Evolutionary conservation across 2,888 invertebrate species (phyloP).

Genomic region (Eurytoma californica): DNA sequence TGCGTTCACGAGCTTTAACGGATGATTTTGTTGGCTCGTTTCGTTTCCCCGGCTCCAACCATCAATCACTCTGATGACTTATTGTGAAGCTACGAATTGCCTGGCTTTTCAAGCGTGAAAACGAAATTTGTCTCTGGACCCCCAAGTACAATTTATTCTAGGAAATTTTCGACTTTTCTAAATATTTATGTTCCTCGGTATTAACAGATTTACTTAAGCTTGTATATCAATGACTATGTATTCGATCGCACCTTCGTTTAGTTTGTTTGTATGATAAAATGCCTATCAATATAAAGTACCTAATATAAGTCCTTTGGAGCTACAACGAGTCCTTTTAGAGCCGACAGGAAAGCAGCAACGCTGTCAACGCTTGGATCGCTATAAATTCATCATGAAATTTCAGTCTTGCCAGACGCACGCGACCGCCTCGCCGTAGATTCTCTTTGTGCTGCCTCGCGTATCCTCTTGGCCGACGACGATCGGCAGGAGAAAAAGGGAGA

Average conservation of each 20-base stretch:
- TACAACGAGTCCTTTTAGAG: not conserved
- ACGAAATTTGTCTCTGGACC: no score
- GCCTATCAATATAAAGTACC: no score
- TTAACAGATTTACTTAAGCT: no score
- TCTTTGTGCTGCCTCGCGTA: constrained; percentile 29
- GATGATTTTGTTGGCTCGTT: not conserved
- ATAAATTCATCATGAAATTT: constrained; percentile 28
- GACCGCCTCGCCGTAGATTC: constrained; percentile 11
- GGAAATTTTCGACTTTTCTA: no score
- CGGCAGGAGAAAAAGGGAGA: constrained; percentile 3
- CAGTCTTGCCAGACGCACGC: not conserved
- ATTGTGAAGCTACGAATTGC: no score
- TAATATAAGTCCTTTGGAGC: not conserved
- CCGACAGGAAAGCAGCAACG: not conserved
- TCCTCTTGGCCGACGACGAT: not conserved
- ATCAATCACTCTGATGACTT: not conserved
- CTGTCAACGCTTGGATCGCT: not conserved
- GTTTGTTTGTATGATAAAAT: no score
- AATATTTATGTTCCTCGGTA: no score
- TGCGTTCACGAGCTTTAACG: constrained; percentile 2
- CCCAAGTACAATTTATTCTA: no score
- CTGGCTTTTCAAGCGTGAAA: no score
- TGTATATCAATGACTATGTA: no score
- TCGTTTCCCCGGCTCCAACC: not conserved
- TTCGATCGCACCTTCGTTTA: no score